Conservation (phyloP, 2,888 invertebrate genomes). For the Caenorhabditis japonica region DNA sequence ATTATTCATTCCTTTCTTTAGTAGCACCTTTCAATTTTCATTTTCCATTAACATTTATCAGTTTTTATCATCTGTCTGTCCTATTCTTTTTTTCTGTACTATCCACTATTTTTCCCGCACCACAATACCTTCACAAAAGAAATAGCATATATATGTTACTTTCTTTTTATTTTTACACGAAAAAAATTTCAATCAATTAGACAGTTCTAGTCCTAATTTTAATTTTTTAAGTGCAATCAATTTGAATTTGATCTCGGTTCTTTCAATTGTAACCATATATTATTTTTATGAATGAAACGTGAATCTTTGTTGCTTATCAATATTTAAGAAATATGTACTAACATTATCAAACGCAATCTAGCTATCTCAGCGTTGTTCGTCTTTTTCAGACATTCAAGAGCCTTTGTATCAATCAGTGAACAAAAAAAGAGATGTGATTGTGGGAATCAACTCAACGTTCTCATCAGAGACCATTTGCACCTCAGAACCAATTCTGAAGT, state of each 20-base stretch:
- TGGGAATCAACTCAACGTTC: conserved; percentile 64
- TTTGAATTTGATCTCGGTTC: conserved; percentile 53
- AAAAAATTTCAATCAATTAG: too few relatives aligned
- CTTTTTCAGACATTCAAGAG: conserved; percentile 49
- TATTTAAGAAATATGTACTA: conserved; percentile 37
- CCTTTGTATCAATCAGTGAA: conserved; percentile 45
- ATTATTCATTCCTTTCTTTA: conserved; percentile 15
- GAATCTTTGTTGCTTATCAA: conserved; percentile 29
- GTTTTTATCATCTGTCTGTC: conserved; percentile 17
- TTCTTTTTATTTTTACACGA: too few relatives aligned
- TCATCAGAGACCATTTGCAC: conserved; percentile 58
- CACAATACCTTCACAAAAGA: not conserved
- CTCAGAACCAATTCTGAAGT: conserved; percentile 51
- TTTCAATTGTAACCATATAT: conserved; percentile 32
- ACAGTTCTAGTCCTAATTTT: too few relatives aligned
- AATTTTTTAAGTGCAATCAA: conserved; percentile 11
- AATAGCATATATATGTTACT: conserved; percentile 8
- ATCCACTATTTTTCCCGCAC: conserved; percentile 17
- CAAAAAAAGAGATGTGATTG: conserved; percentile 55
- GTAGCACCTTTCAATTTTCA: conserved; percentile 28
- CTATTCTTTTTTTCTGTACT: conserved; percentile 27
- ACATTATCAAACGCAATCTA: not conserved
- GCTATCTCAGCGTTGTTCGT: conserved; percentile 2
- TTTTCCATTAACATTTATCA: conserved; percentile 40
- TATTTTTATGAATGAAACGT: conserved; percentile 38